Evolutionary conservation across 2,113 vertebrate species (phyloP), one percentile per base, ranked within the genome.

Genomic region (Syngnathus floridae): DNA sequence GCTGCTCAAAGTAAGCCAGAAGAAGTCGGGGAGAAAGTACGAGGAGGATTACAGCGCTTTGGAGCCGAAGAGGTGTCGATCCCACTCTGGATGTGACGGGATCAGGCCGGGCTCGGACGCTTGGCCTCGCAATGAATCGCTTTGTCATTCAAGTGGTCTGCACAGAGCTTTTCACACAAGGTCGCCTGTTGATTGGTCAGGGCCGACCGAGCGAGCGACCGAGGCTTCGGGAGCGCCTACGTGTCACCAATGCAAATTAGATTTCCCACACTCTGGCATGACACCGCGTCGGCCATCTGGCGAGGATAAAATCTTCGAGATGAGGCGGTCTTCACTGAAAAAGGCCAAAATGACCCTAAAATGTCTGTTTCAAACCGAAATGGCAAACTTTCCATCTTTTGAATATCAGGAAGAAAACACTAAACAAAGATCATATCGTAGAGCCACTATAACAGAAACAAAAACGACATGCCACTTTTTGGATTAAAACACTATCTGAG

Each of bases 11-110:
- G 31, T 31, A 63, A 43, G 21, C 16, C 11, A 9, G 10, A 17
- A 40, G 51, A 37, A 36, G 45, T 7, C 61, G 14, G 14, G 4
- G 22, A 48, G 45, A 17, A 76, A 66, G 71, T 8, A 6, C 68
- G 62, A n/a, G 31, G 4, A 19, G 67, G 78, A 76, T 81, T 69
- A 77, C 46, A 68, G 62, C 36, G 4, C 60, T n/a, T 5, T 3
- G 61, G 46, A 52, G 36, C 26, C 4, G 52, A 48, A 45, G 66
- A 62, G 40, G 49, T 31, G 63, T 38, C 16, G 16, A 21, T 41
- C 49, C 60, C 58, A 56, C 54, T 49, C 4, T 9, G 52, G 49
- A 65, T 36, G 31, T 16, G 31, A 41, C 63, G 58, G 22, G 22
- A 56, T 62, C 45, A 26, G 59, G 56, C 21, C 2, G 17, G 54